These are phyloP conservation scores for Urocyon cinereoargenteus DNA, from an alignment of 2,797 vertebrate genomes.

Conservation along the genomic window DNA sequence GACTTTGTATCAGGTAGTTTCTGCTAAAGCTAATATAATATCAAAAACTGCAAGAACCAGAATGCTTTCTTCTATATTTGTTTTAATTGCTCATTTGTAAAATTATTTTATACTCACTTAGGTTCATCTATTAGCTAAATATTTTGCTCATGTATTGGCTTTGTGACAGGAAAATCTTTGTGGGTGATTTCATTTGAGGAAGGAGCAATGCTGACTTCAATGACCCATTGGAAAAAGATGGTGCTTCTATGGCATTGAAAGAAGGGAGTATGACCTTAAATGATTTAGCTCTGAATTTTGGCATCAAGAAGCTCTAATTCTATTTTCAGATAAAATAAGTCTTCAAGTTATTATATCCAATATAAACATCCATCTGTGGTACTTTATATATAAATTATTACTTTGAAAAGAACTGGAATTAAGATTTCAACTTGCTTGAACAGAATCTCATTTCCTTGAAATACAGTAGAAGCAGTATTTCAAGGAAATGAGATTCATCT, in stretches of 20 bases:
- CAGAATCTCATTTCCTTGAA: slow-evolving; percentile 78
- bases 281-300: slow-evolving; percentile 63
- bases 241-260: not conserved
- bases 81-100: not conserved
- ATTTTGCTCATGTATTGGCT: not conserved
- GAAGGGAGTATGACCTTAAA: not conserved
- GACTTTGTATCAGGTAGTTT: not conserved
- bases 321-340: slow-evolving; percentile 79
- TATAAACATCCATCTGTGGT: slow-evolving; percentile 77
- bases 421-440: slow-evolving; percentile 76
- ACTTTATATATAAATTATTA: slow-evolving; percentile 82
- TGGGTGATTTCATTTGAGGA: slow-evolving; percentile 6
- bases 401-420: slow-evolving; percentile 78
- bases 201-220: not conserved
- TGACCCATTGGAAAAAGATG: not conserved
- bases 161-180: not conserved
- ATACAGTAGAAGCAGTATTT: slow-evolving; percentile 71
- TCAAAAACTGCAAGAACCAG: not conserved
- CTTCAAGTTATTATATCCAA: slow-evolving; percentile 78
- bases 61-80: not conserved
- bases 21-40: not conserved
- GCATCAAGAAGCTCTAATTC: slow-evolving; percentile 69
- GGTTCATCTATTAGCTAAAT: not conserved
- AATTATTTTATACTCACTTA: not conserved
- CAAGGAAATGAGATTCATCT: slow-evolving; percentile 78